Evolutionary conservation across 2,113 vertebrate species (phyloP), one percentile per base, ranked within the genome.

Genomic region (Morone saxatilis): DNA sequence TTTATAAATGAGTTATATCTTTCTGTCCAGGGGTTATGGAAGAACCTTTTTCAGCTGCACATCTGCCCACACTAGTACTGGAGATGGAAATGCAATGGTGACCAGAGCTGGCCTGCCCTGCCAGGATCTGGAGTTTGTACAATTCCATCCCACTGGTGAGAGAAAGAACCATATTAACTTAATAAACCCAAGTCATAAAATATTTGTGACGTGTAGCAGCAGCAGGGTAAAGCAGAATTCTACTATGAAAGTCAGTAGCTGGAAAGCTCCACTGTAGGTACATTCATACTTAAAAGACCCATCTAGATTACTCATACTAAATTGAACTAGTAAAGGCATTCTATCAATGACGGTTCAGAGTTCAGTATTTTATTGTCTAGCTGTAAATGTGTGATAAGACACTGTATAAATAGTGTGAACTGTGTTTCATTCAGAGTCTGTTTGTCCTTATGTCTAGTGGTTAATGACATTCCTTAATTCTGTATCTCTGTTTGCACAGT

Each of bases 141-240:
- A 99, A 96, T 99, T 99, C 88, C 98, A 99, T 89, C 98, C 98
- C 67, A 99, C 98, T 94, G 98, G 98, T 99, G 93, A 93, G 38
- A 76, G 71, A 51, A 7, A 12, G 4, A 22, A 59, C 22, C 10
- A 3, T 17, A 50, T 25, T 72, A 20, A 74, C 12, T 62, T 47
- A 74, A 25, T 67, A 81, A 78, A 56, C 17, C 3, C 10, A 36
- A 16, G 14, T 60, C 14, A 16, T 56, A 25, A 75, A 45, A 41
- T 41, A 59, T 7, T 22, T 69, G 0, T 50, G 12, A 62, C 22
- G 8, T 3, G 4, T 31, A 13, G 16, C 68, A 50, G 36, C 4
- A 38, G 6, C 31, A 20, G 19, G 2, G 7, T 31, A 61, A 51
- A 45, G 7, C 8, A 0, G 17, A 6, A 4, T 45, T 19, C 61